phyloP scores from a whole-genome alignment of 2,797 vertebrate genomes.

The Clangula hyemalis region DNA sequence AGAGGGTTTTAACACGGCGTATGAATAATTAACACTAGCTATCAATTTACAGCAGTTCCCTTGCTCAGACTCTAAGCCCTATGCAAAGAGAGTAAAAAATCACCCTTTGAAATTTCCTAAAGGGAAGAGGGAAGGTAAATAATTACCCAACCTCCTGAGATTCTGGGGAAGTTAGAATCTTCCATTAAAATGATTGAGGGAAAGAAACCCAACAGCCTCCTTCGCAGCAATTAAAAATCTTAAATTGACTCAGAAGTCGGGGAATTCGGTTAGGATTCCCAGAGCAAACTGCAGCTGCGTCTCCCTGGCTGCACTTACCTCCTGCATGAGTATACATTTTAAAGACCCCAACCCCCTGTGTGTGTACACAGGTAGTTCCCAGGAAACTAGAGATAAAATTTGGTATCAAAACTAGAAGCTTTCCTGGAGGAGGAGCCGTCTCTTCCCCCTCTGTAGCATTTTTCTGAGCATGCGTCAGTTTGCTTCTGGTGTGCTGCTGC shows the following conservation, averaged over 20 bases:
- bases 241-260: background rate
- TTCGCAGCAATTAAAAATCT: background rate
- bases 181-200: background rate
- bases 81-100: background rate
- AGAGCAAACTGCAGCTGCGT: background rate
- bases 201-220: background rate
- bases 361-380: background rate
- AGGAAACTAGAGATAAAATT: background rate
- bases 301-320: background rate
- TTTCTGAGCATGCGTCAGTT: background rate
- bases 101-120: background rate
- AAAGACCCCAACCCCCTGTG: background rate
- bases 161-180: background rate
- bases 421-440: background rate
- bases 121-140: constrained; percentile 22
- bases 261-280: background rate
- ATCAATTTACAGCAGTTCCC: background rate
- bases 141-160: background rate
- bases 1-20: background rate
- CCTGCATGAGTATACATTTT: background rate
- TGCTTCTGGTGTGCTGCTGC: background rate
- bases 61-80: background rate
- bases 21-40: constrained; percentile 35
- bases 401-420: background rate
- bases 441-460: background rate